Conservation (phyloP, 1,140 invertebrate genomes). For the Maconellicoccus hirsutus region DNA sequence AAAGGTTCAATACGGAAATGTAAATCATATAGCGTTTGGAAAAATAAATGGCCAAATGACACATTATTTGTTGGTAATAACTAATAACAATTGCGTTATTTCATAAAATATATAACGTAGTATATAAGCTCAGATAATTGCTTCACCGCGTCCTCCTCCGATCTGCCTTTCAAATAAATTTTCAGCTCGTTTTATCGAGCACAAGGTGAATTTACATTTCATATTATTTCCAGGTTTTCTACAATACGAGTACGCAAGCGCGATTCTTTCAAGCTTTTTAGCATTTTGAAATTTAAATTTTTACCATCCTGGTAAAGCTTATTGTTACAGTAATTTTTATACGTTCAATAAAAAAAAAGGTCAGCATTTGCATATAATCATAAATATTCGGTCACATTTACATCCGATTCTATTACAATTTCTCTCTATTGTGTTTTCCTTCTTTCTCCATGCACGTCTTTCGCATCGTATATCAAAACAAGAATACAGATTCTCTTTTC, state of each 20-base stretch:
- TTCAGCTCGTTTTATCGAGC: not conserved
- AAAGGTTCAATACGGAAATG: too few relatives aligned
- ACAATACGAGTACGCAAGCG: not conserved
- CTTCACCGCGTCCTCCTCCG: too few relatives aligned
- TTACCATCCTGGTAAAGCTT: not conserved
- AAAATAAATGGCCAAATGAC: too few relatives aligned
- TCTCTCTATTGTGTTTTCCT: not conserved
- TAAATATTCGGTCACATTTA: not conserved
- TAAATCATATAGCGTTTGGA: too few relatives aligned
- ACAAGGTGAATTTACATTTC: not conserved
- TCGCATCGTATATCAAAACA: too few relatives aligned
- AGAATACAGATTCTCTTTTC: too few relatives aligned
- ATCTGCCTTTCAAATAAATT: not conserved
- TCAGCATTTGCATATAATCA: conserved; percentile 1
- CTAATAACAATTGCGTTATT: too few relatives aligned
- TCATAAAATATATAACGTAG: too few relatives aligned
- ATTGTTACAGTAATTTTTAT: not conserved
- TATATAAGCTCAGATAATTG: too few relatives aligned
- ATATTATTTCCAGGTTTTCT: not conserved
- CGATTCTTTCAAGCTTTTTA: not conserved
- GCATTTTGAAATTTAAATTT: not conserved
- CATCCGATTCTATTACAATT: not conserved
- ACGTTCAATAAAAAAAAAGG: not conserved
- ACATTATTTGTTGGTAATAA: too few relatives aligned
- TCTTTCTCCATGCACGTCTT: too few relatives aligned